Evolutionary conservation across 2,113 vertebrate species (phyloP), one percentile per base, ranked within the genome.

Genomic region (Cettia cetti): DNA sequence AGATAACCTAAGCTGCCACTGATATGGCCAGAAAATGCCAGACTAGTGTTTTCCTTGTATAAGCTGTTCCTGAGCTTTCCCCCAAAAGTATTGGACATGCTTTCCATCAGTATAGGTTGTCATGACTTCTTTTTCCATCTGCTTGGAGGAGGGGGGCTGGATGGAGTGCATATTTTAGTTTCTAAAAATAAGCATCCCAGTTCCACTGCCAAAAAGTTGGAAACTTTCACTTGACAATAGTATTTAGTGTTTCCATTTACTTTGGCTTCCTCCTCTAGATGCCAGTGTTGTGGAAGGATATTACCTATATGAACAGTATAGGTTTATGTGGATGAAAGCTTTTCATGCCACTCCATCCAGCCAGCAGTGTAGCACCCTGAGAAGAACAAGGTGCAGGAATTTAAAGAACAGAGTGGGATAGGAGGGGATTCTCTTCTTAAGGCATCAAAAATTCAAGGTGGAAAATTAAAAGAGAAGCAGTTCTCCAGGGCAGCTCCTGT

Each of bases 71-170:
- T 47, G 54, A 95, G 35, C 16, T 85, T 82, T 82, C 23, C 1
- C 21, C 17, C 50, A 9, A 24, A 76, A 74, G 30, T 82, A 77
- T 44, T 80, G 71, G 82, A 47, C 66, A 57, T 37, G 45, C 27
- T 92, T 95, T 94, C 94, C 84, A 83, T 91, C 75, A 63, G 39
- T 95, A 83, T 79, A 81, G 39, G 50, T n/a, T 95, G 89, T 39
- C 84, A 82, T 37, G 54, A 53, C 45, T 94, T 76, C 47, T 86
- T 90, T 93, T 94, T 95, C 90, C 89, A 52, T 77, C 47, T 83
- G 7, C 56, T 87, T 71, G 33, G 30, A 35, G 35, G 21, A 66
- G 35, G 3, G 15, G 57, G 10, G 2, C 22, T 50, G 70, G 44
- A 65, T 64, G 27, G 49, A 90, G 60, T 72, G 18, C 39, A 30